Base-by-base conservation (phyloP, 2,113 vertebrate species). In the Podarcis cretensis region DNA sequence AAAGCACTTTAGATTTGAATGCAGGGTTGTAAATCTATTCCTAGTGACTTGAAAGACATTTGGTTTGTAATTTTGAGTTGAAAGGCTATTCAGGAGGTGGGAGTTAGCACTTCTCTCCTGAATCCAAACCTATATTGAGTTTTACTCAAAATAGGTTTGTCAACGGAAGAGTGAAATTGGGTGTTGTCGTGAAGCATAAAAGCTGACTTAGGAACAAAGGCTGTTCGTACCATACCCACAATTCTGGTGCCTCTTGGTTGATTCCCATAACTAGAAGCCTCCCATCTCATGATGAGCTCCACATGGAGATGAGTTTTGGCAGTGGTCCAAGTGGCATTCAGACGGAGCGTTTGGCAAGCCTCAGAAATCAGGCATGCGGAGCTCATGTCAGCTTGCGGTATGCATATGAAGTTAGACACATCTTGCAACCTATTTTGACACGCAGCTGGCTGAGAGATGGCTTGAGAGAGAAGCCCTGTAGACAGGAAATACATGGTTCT, bases 1-100 rank as follows among this genome's bases (percentile, higher is more conserved):
- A 96, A 95, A 96, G 90, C 66, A 32, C 86, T 93, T 96, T 95
- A 90, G 78, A 91, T 95, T 87, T 93, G 92, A 96, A 96, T 96
- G 94, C 92, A 96, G 90, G 86, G 80, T 90, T 95, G 94, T 96
- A 95, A 93, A 96, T 92, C 89, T 93, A 89, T 95, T 96, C 88
- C 94, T 83, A 92, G 65, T 10, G 6, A 89, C 84, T 90, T 95
- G 93, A 94, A 86, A 91, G 90, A 94, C 87, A 93, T 82, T 89
- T 88, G 91, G 86, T 96, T 95, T 92, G 84, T 89, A 90, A 68
- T 84, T 81, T 93, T 90, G 78, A 92, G 16, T 40, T 87, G 69
- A 89, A 86, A 94, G 87, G 89, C 90, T 88, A 91, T 88, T 94
- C 12, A 57, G 68, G 63, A 37, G 1, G 3, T 83, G n/a, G 40